Conservation (phyloP, 35 echinoderm and acorn worm genomes). For the Patiria miniata region DNA sequence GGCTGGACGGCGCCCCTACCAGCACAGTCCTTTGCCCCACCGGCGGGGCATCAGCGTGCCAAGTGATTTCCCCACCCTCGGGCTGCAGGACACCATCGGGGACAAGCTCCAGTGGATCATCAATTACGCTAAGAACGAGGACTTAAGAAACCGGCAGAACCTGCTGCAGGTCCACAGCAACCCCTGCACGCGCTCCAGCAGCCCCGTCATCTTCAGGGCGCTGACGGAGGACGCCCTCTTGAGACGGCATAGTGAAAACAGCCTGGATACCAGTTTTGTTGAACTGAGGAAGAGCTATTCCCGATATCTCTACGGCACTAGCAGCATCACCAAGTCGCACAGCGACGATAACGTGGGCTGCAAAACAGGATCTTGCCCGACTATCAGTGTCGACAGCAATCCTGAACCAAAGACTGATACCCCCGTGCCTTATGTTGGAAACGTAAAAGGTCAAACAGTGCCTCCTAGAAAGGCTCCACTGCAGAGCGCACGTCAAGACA, state of each 20-base stretch:
- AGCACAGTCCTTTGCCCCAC: neutral
- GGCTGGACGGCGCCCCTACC: neutral
- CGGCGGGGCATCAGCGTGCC: slow-evolving; percentile 1
- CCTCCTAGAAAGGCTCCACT: neutral
- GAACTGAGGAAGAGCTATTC: slow-evolving; percentile 1
- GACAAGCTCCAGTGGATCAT: slow-evolving; percentile 4
- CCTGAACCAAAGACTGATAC: neutral
- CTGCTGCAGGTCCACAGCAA: slow-evolving; percentile 2
- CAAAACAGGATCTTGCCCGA: neutral
- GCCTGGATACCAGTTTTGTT: neutral
- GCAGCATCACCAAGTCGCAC: neutral
- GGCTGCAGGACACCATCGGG: neutral
- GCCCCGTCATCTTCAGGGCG: neutral
- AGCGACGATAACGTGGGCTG: neutral
- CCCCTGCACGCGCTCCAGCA: slow-evolving; percentile 15
- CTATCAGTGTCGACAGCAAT: neutral
- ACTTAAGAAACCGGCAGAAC: neutral
- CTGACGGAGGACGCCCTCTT: neutral
- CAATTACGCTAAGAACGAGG: neutral
- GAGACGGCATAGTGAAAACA: neutral
- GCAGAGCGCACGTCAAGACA: neutral
- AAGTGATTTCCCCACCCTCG: neutral
- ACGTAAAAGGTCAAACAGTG: neutral
- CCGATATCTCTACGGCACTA: neutral
- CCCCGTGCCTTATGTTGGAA: neutral